Evolutionary conservation across 2,888 invertebrate species (phyloP), one percentile per base, ranked within the genome.

Genomic region (Bellardia bayeri): DNA sequence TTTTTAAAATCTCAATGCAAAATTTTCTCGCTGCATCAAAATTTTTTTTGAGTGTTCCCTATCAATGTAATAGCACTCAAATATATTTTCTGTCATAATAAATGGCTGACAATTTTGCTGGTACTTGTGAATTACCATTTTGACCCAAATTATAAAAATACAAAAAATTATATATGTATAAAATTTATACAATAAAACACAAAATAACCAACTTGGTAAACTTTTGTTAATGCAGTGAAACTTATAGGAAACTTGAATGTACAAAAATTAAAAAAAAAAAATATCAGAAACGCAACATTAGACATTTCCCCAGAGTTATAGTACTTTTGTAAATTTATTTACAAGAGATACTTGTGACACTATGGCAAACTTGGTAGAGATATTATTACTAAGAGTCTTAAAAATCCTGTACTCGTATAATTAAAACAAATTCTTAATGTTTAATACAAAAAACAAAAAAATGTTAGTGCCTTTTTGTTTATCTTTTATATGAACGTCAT

Each of bases 101-200:
- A 16, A 76, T 83, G 56, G 33, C 16, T 45, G 76, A 63, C 64
- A 64, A 74, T 74, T 66, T 72, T 56, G 14, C 7, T 83, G 69
- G 14, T 56, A 64, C 72, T 66, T 64, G 75, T 72, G 23, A 85
- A 80, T 79, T 74, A 74, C 58, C 51, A 69, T 75, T 68, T 80
- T 85, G 85, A 85, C 85, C 85, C 45, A 80, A 69, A 85, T 81
- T 85, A 54, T 68, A 61, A 64, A 71, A 78, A 45, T 0, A 23
- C 23, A 23, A 23, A 23, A 23, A 23, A 23, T 23, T 23, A 76
- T 16, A 33, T 8, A n/a, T n/a, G n/a, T n/a, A 61, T 5, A 30
- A 63, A n/a, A 30, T 13, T 30, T 2, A 23, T 23, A 9, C 54
- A 64, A 40, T n/a, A 71, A 56, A 54, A 45, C 3, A 72, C 56